Evolutionary conservation across 2,797 vertebrate genomes (phyloP), one percentile per base, ranked within the genome.

Genomic region (Syncerus caffer): DNA sequence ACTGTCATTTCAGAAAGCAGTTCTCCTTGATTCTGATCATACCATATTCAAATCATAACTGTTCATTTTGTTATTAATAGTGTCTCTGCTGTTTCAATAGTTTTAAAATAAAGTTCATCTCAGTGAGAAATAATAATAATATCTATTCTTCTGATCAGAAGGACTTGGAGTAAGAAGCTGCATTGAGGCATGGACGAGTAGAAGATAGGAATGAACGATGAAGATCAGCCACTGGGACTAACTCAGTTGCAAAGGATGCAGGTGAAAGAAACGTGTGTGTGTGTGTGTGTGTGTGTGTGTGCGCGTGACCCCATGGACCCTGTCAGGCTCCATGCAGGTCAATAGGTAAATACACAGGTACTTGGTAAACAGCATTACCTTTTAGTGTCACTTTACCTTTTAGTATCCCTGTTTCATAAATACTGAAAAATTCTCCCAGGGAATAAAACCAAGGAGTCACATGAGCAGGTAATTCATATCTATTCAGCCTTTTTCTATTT

Each of bases 91-190:
- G 5, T 84, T 76, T 74, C 1, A 74, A 47, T 94, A 89, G 89
- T 94, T 97, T 53, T 55, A 80, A 95, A 92, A 85, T n/a, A 74
- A 84, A 11, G 12, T 10, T 97, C 42, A 64, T 83, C 90, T 79
- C 83, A 74, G 27, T 38, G 21, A 96, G 38, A 96, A 94, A 84
- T 89, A 85, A 53, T 80, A 47, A 89, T 53, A 62, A 92, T 83
- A 74, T 51, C 31, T 11, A 12, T 80, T 21, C 47, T 80, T 79
- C 76, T 31, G 47, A 4, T 71, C 25, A 27, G 80, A 51, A 34
- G 13, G 53, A 60, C 34, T 13, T 88, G 17, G n/a, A 53, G 27
- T 29, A 42, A 80, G 74, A 78, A 7, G 23, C 16, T 78, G 16
- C 38, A 34, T 7, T 50, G 60, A 93, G 51, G 34, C 51, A 14